Evolutionary conservation across 2,113 vertebrate genomes (phyloP), one percentile per base, ranked within the genome.

Genomic region (Centropristis striata): DNA sequence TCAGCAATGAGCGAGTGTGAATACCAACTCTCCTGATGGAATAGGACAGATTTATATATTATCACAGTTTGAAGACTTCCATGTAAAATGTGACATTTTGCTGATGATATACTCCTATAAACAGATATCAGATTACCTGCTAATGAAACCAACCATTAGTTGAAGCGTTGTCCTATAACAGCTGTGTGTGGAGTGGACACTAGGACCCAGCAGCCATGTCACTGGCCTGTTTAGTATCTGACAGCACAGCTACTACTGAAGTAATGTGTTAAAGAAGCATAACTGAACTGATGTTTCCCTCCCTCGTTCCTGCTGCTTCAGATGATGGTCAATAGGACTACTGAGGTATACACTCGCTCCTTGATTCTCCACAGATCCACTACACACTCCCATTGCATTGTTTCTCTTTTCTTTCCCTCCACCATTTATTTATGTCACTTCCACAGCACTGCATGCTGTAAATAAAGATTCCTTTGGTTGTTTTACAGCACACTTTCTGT

Each of bases 311-410:
- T 83, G 58, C 92, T 90, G 96, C 96, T 93, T 94, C 98, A 99
- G 98, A 99, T 99, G 98, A 99, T 99, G 98, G 98, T 99, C 96
- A 99, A 99, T 97, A 99, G 98, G 95, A 99, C 98, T 86, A 99
- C 98, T 51, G 98, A 99, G 98, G 98, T 99, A 99, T 93, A 93
- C 88, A 69, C 83, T 76, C 64, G 64, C 80, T 86, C 80, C 69
- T 76, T 47, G 55, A 80, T n/a, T 69, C 50, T 75, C 12, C 80
- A 78, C 86, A 90, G 49, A 71, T 44, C 54, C 75, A 80, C 72
- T 1, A 5, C 16, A 65, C 58, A 32, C 55, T 67, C 71, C 50
- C 85, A 57, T 80, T 66, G 16, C 54, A 44, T 72, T 61, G 4
- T 23, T 78, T 39, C 8, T 53, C 41, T 36, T 60, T 68, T 55